Evolutionary conservation across 2,888 invertebrate species (phyloP), one percentile per base, ranked within the genome.

Genomic region (Crepidodera aurea): DNA sequence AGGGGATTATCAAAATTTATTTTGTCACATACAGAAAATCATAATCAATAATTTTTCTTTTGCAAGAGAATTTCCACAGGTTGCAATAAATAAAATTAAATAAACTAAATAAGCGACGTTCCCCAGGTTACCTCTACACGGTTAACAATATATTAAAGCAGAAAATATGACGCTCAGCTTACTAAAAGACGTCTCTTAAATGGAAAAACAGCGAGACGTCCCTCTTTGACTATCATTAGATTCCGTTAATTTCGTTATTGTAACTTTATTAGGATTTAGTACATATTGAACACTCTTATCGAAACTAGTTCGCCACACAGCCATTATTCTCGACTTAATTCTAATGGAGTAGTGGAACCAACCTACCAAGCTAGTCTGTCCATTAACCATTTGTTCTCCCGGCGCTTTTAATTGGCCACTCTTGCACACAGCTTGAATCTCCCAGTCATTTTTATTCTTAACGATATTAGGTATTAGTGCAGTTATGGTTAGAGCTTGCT

Each of bases 221-320:
- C 2, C 2, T 22, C 22, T 68, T 65, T 70, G 10, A 7, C 37
- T 37, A 37, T 6, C 12, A 37, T 13, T 37, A 13, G 12, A 13
- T 37, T 37, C 5, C 12, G 3, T 37, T 37, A 12, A 37, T 63
- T 66, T 59, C 64, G 64, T 64, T 66, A 48, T 60, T 65, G 65
- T 68, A 68, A 68, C 65, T 69, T 68, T 66, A 69, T 68, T 68
- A 69, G 66, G 66, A 69, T 68, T 66, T 69, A 59, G 64, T 60
- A 61, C 64, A 42, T 34, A 63, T 2, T 37, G 25, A 5, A 12
- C 15, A 54, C 29, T 54, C 54, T 27, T 39, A 60, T 53, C 60
- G 37, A 39, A 57, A 25, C 39, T 40, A 48, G 48, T 57, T 50
- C 15, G 15, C 8, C 1, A 2, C 27, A 13, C 16, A 37, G n/a